Conservation (phyloP, 2,888 invertebrate species). For the Ctena decussata region DNA sequence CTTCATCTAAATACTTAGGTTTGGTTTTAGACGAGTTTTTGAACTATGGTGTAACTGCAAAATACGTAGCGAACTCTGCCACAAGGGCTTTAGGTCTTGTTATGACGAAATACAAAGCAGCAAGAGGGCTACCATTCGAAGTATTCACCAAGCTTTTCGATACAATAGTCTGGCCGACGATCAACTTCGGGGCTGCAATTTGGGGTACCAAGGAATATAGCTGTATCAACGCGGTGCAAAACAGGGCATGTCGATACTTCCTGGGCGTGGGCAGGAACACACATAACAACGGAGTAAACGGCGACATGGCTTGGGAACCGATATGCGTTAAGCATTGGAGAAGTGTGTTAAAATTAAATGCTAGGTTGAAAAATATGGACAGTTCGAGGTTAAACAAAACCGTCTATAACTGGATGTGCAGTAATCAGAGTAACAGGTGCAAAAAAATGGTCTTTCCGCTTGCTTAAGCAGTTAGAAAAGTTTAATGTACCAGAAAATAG, state of each 20-base stretch:
- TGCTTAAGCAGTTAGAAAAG: conserved; percentile 6
- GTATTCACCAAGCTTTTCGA: conserved; percentile 33
- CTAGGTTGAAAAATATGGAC: background rate
- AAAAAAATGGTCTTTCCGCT: background rate
- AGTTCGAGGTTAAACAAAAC: background rate
- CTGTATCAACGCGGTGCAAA: background rate
- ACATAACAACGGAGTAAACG: background rate
- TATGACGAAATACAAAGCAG: conserved; percentile 7
- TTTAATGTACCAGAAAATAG: background rate
- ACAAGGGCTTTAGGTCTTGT: conserved; percentile 22
- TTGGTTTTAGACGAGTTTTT: conserved; percentile 4
- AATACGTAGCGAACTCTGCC: conserved; percentile 20
- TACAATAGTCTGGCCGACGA: conserved; percentile 16
- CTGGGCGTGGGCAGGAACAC: conserved; percentile 3
- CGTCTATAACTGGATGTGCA: background rate
- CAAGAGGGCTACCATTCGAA: conserved; percentile 19
- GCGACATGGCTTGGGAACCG: conserved; percentile 30
- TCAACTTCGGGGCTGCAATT: conserved; percentile 28
- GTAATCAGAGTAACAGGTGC: background rate
- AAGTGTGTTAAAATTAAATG: background rate
- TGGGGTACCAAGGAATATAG: conserved; percentile 20
- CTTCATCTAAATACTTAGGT: conserved; percentile 15
- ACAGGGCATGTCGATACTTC: conserved; percentile 20
- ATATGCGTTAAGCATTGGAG: conserved; percentile 4
- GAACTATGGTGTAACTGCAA: conserved; percentile 17